Conservation (phyloP, 1,140 invertebrate species). For the Drosophila kikkawai region DNA sequence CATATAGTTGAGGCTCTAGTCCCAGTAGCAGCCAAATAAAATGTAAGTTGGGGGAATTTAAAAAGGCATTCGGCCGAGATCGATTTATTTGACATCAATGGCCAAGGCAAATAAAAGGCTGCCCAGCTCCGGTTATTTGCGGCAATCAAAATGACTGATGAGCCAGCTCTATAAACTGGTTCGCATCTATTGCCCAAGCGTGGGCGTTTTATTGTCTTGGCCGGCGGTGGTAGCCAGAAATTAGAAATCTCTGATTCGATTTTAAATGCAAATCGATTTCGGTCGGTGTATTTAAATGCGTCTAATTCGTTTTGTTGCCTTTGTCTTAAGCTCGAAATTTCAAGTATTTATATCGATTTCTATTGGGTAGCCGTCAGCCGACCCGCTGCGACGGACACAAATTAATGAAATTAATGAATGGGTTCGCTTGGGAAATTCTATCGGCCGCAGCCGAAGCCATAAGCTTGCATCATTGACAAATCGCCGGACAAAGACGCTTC, state of each 20-base stretch:
- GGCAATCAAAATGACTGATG: conserved; percentile 79
- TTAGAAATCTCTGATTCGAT: conserved; percentile 62
- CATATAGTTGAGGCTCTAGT: background rate
- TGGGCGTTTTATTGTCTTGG: conserved; percentile 55
- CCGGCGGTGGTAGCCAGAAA: conserved; percentile 53
- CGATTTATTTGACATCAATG: conserved; percentile 67
- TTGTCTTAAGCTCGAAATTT: conserved; percentile 46
- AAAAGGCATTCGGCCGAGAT: conserved; percentile 41
- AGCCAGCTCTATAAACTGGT: conserved; percentile 66
- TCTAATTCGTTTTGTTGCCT: conserved; percentile 59
- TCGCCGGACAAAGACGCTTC: conserved; percentile 57
- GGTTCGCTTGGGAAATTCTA: conserved; percentile 57
- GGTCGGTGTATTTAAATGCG: conserved; percentile 73
- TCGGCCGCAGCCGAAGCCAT: conserved; percentile 11
- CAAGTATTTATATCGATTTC: conserved; percentile 67
- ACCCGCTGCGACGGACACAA: conserved; percentile 59
- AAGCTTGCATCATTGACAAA: conserved; percentile 75
- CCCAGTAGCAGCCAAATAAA: conserved; percentile 38
- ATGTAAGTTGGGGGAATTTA: conserved; percentile 61
- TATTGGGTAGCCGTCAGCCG: conserved; percentile 53
- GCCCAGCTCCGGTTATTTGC: conserved; percentile 55
- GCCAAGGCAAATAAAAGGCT: conserved; percentile 28
- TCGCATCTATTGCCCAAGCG: conserved; percentile 47
- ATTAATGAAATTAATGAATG: conserved; percentile 77
- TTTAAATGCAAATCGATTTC: conserved; percentile 77